A percentile compares a stretch with the other conserved stretches of the same genome.
Evolutionary conservation across 1,140 invertebrate species (phyloP).

Genomic region (Helicoverpa zea): DNA sequence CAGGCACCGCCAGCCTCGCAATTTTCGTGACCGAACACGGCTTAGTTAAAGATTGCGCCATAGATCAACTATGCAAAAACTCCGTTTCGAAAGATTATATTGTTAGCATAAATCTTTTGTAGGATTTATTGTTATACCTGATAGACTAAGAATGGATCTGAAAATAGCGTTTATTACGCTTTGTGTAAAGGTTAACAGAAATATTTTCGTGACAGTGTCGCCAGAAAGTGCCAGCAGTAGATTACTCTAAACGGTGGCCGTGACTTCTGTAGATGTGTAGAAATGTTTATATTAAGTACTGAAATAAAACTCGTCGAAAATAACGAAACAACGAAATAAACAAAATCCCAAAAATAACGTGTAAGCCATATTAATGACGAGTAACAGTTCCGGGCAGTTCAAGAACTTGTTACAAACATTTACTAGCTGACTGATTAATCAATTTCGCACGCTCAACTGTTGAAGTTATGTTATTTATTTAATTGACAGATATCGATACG

Average conservation of each 20-base stretch:
- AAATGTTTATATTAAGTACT: slow-evolving; percentile 1
- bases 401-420: slow-evolving; percentile 24
- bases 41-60: slow-evolving; percentile 63
- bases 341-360: slow-evolving; percentile 20
- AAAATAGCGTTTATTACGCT: not conserved
- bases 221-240: slow-evolving; percentile 2
- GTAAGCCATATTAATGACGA: not conserved
- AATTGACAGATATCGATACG: not conserved
- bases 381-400: slow-evolving; percentile 9
- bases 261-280: not conserved
- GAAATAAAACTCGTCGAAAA: slow-evolving; percentile 4
- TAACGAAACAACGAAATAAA: slow-evolving; percentile 11
- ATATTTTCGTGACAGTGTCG: slow-evolving; percentile 5
- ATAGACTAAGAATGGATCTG: not conserved
- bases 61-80: slow-evolving; percentile 50
- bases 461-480: not conserved
- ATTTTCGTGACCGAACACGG: slow-evolving; percentile 63
- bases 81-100: slow-evolving; percentile 36
- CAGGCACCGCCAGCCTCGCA: slow-evolving; percentile 59
- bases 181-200: not conserved
- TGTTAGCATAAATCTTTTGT: slow-evolving; percentile 17
- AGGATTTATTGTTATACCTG: slow-evolving; percentile 6
- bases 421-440: slow-evolving; percentile 24
- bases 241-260: not conserved
- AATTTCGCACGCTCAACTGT: not conserved